Base-by-base conservation (phyloP, 2,888 invertebrate species). In the Leuctra nigra region DNA sequence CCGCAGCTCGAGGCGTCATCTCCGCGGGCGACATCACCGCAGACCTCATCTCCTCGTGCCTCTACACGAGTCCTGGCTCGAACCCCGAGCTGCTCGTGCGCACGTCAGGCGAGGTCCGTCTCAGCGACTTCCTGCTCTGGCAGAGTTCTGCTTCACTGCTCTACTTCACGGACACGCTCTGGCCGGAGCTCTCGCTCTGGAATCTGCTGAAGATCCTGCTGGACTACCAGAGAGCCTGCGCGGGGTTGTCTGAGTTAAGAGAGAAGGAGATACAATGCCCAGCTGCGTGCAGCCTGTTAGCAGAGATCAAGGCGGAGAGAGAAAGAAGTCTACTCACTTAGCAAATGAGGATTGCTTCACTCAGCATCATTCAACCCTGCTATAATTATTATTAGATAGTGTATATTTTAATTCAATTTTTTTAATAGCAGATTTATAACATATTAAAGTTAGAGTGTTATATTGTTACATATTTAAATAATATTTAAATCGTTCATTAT, bases 101-200 rank as follows among this genome's bases (percentile, higher is more conserved):
- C 63, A 98, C 98, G 3, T 98, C 97, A 0, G 98, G 98, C 16
- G 98, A 99, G 77, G 84, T 89, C 9, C 77, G 96, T 60, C 77
- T 96, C 1, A 93, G 92, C 64, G 95, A 97, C 72, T 99, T 97
- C 69, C 79, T 64, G 56, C 61, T 59, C 61, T 73, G 72, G 57
- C 72, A 93, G 88, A 79, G 85, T 59, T 78, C 85, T 36, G 81
- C 84, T 66, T 83, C 91, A 6, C 86, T 89, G 41, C 70, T 98
- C 38, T 88, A 90, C 68, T 99, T 98, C 72, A 83, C 89, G 1
- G 80, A 88, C 61, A 89, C 91, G 0, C 73, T 98, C 33, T 99
- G 99, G 99, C 99, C 99, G 1, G 95, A 96, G 68, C 93, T 97
- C 68, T 84, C 83, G 39, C 81, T 94, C 58, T 97, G 94, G 93